These are phyloP conservation scores for Tenodera sinensis DNA, from an alignment of 2,888 invertebrate genomes.

Conservation along the genomic window DNA sequence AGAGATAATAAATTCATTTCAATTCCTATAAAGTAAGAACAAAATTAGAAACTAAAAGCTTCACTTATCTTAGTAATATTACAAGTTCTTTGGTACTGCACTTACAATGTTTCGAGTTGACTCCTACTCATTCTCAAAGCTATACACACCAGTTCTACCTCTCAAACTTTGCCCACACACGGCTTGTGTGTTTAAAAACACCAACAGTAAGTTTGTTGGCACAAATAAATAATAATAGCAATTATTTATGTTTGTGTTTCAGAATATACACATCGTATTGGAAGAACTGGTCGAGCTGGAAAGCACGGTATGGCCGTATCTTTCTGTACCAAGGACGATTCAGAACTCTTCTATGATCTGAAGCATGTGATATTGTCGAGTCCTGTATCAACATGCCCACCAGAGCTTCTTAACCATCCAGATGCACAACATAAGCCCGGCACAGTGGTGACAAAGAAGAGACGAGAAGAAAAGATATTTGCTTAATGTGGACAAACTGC, in stretches of 20 bases:
- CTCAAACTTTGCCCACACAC: too few species aligned
- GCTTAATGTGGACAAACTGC: conserved; percentile 53
- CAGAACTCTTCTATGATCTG: conserved; percentile 90
- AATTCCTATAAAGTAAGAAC: too few species aligned
- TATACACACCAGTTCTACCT: too few species aligned
- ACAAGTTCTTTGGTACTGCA: too few species aligned
- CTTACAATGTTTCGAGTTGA: too few species aligned
- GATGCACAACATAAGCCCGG: conserved; percentile 98
- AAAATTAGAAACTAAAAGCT: too few species aligned
- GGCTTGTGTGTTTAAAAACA: too few species aligned
- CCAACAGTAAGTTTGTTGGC: too few species aligned
- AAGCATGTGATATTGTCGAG: conserved; percentile 86
- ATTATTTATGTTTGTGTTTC: conserved; percentile 35
- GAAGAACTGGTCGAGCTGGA: conserved; percentile 97
- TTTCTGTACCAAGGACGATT: conserved; percentile 97
- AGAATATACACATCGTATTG: conserved; percentile 97
- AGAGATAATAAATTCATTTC: background rate
- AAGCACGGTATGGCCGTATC: conserved; percentile 95
- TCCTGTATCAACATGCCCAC: conserved; percentile 92
- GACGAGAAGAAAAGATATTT: conserved; percentile 93
- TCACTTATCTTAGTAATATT: too few species aligned
- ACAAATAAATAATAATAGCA: too few species aligned
- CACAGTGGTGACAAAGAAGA: conserved; percentile 84
- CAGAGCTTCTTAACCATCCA: conserved; percentile 95
- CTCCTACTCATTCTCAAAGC: too few species aligned